A percentile compares a stretch with the other conserved stretches of the same genome.
Evolutionary conservation across 2,113 vertebrate genomes (phyloP).

Genomic region (Oplegnathus fasciatus): DNA sequence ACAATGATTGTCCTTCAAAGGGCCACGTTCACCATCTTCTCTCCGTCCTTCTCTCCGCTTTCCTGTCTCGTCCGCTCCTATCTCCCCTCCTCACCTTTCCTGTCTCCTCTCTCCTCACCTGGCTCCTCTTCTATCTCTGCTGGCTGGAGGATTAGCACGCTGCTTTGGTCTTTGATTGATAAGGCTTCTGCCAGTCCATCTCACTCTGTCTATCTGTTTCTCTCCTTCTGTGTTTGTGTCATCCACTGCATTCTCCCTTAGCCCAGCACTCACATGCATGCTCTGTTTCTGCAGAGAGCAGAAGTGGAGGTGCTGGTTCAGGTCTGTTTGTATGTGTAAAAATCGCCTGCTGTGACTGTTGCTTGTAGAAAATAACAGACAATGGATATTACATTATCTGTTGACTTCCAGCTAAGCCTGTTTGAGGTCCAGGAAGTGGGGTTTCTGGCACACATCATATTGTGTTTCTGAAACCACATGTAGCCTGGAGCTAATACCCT

Average conservation of each 20-base stretch:
- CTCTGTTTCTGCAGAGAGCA: background rate
- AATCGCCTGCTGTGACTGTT: constrained; percentile 17
- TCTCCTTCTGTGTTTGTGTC: constrained; percentile 26
- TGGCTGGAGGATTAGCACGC: constrained; percentile 47
- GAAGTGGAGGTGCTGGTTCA: background rate
- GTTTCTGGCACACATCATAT: background rate
- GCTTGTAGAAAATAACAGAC: constrained; percentile 9
- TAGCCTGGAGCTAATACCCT: background rate
- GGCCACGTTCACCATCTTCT: constrained; percentile 65
- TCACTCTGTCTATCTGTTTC: constrained; percentile 6
- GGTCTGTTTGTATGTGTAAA: background rate
- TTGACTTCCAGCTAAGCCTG: constrained; percentile 8
- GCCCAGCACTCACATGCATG: background rate
- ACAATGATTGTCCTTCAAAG: constrained; percentile 82
- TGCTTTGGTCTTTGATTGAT: constrained; percentile 63
- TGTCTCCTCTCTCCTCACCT: constrained; percentile 27
- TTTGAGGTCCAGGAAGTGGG: background rate
- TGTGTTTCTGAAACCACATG: constrained; percentile 1
- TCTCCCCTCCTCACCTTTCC: constrained; percentile 38
- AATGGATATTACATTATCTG: background rate
- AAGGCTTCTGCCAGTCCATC: constrained; percentile 43
- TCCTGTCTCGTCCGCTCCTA: constrained; percentile 37
- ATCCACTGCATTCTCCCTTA: constrained; percentile 12
- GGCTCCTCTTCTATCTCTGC: constrained; percentile 27
- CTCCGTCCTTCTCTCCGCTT: constrained; percentile 50